Evolutionary conservation across 2,113 vertebrate species (phyloP), one percentile per base, ranked within the genome.

Genomic region (Tragelaphus imberbis): DNA sequence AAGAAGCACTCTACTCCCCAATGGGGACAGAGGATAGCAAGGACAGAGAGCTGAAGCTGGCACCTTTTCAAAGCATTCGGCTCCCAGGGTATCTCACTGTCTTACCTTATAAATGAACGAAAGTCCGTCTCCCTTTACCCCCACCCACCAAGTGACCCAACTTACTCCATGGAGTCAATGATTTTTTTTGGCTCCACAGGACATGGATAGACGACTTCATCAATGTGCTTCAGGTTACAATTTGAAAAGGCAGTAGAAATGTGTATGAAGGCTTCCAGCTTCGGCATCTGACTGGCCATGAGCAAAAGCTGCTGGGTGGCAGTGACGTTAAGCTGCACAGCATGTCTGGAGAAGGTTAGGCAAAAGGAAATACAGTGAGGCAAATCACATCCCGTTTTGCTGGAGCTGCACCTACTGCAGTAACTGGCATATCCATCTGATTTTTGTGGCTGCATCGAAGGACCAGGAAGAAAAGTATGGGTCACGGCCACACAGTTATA

Each of bases 241-340:
- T 99, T 99, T 95, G 99, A 99, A 96, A 99, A 99, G 98, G 99
- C 99, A 0, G 99, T 99, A 96, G 99, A 99, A 98, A 99, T 98
- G 97, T 99, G 99, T 91, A 99, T 98, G 98, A 99, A 99, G 98
- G 99, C 99, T 97, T 99, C 99, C 0, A 99, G 99, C 91, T 99
- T 99, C 59, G 99, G 98, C 99, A 99, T 99, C 99, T 99, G 99
- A 92, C 98, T 99, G 28, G 99, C 99, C 98, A 99, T 99, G 85
- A 98, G 86, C 14, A 99, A 98, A 53, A 99, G 99, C 98, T 99
- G 98, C 98, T 99, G 99, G 0, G 99, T 99, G 96, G 99, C 99
- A 7, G 99, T 99, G 49, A 99, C 99, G 0, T 99, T 99, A 81
- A 99, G 99, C 97, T 99, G 99, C 98, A 99, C 97, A 51, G 99